A percentile compares a stretch with the other conserved stretches of the same genome.
Evolutionary conservation across 2,888 invertebrate species (phyloP).

Genomic region (Parnassius apollo): DNA sequence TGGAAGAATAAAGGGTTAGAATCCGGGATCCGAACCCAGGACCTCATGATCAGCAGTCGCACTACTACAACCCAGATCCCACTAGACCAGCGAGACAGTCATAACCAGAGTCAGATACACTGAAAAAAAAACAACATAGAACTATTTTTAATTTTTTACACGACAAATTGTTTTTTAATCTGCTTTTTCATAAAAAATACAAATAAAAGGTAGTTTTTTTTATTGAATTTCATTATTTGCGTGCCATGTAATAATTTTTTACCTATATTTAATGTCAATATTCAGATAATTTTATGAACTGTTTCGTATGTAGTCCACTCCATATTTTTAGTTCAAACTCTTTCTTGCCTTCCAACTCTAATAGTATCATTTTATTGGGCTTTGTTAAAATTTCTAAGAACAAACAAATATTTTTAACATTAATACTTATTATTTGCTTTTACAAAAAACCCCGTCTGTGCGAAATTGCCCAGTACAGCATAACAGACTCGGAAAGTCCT

Average conservation of each 20-base stretch:
- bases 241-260: constrained; percentile 96
- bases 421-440: no score
- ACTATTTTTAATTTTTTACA: no score
- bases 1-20: no score
- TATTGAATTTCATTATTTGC: constrained; percentile 71
- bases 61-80: no score
- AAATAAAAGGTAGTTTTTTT: background rate
- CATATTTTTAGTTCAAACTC: constrained; percentile 90
- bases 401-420: no score
- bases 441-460: constrained; percentile 88
- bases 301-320: constrained; percentile 97
- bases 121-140: constrained; percentile 36
- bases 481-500: constrained; percentile 92
- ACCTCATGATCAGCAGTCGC: no score
- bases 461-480: constrained; percentile 96
- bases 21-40: no score
- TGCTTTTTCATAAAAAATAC: background rate
- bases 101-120: no score
- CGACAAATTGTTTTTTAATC: no score
- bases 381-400: constrained; percentile 92
- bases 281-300: constrained; percentile 95
- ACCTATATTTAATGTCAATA: constrained; percentile 93
- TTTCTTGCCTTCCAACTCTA: constrained; percentile 86
- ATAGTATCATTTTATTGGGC: constrained; percentile 85
- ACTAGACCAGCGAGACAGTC: no score